Evolutionary conservation across 2,797 vertebrate species (phyloP), one percentile per base, ranked within the genome.

Genomic region (Erpetoichthys calabaricus): DNA sequence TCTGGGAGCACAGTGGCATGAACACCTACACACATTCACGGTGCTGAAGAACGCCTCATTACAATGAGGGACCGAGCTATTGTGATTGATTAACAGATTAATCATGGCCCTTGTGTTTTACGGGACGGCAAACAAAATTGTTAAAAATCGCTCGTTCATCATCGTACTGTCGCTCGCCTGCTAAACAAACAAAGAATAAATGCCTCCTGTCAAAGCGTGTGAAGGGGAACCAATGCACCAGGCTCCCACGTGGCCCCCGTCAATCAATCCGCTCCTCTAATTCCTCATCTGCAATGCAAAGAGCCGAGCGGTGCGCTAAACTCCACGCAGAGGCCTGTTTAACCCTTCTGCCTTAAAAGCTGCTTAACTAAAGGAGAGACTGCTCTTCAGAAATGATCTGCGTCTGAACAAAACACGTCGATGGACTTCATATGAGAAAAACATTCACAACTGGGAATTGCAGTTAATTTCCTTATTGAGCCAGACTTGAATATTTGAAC

Each of bases 61-160:
- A 77, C 75, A 75, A 79, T 73, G 75, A 76, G 74, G 74, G 73
- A 73, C 70, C 67, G 68, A 66, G 74, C 79, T 77, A 77, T 70
- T 68, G 64, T 61, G 75, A 80, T 80, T 76, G 79, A 65, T 78
- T 74, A 71, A 59, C 66, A 76, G 70, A 81, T 81, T 67, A 75
- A 70, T 70, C 67, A 69, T 75, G 45, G 59, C 47, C 47, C 41
- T 54, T 47, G 45, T 47, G 54, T 44, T 51, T 9, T 45, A 49
- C 55, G 47, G 47, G 53, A 54, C 7, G 47, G 7, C n/a, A 7
- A 49, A 4, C 5, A n/a, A 49, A 49, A 49, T n/a, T 49, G 7
- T 49, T 49, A n/a, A 4, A 49, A 49, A 49, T n/a, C 47, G n/a
- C 47, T 7, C 47, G 7, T 49, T 7, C 47, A 49, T n/a, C 3